These are phyloP conservation scores for Pollenia angustigena DNA, from an alignment of 2,888 invertebrate genomes.

Conservation along the genomic window DNA sequence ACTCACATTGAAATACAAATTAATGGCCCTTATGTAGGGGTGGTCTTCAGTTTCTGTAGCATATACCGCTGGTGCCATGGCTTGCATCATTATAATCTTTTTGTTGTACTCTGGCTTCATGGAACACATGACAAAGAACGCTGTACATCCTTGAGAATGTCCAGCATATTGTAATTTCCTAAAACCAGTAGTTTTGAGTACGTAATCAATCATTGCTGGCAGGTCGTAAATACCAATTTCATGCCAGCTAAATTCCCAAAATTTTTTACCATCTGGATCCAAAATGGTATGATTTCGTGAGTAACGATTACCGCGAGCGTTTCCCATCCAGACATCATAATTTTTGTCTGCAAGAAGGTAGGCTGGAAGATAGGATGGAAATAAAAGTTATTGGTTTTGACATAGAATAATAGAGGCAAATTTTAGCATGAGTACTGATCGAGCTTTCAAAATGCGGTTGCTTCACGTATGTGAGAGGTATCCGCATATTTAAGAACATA, in stretches of 20 bases:
- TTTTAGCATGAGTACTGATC: too few relatives aligned
- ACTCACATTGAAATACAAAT: slow-evolving; percentile 82
- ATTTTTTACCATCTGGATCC: slow-evolving; percentile 84
- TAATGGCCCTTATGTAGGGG: slow-evolving; percentile 82
- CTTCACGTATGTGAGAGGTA: too few relatives aligned
- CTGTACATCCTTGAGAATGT: slow-evolving; percentile 89
- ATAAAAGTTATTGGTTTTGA: too few relatives aligned
- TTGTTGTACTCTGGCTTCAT: slow-evolving; percentile 87
- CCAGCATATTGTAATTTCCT: slow-evolving; percentile 86
- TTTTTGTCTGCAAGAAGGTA: slow-evolving; percentile 85
- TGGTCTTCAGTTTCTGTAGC: slow-evolving; percentile 82
- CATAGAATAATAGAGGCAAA: too few relatives aligned
- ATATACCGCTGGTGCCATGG: slow-evolving; percentile 89
- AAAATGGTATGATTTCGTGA: slow-evolving; percentile 82
- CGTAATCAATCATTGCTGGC: slow-evolving; percentile 92
- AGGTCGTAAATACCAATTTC: slow-evolving; percentile 93
- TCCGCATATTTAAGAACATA: too few relatives aligned
- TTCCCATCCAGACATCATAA: slow-evolving; percentile 84
- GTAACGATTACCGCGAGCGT: slow-evolving; percentile 83
- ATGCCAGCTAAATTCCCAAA: slow-evolving; percentile 92
- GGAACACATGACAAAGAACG: slow-evolving; percentile 88
- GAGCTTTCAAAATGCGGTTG: too few relatives aligned
- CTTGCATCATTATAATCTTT: slow-evolving; percentile 88
- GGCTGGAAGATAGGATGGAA: slow-evolving; percentile 74
- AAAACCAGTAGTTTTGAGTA: slow-evolving; percentile 84